Evolutionary conservation across 1,140 invertebrate species (phyloP), one percentile per base, ranked within the genome.

Genomic region (Drosophila nigrodunni): DNA sequence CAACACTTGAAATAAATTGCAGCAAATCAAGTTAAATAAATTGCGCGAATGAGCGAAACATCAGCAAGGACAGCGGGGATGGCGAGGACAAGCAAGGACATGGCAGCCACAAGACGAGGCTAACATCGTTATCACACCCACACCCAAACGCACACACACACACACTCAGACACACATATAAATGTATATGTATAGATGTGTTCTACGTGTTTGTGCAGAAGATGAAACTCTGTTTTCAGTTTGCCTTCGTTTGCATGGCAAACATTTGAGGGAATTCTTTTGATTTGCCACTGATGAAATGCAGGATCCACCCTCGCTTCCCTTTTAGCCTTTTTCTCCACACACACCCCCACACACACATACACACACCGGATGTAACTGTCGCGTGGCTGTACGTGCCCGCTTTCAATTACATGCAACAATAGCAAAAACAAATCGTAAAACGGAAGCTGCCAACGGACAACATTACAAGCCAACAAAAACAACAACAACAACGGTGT

Each of bases 21-120:
- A 67, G 77, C 83, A 88, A 88, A 88, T 88, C 83, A 89, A 88
- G 83, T 89, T 88, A 83, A 88, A 88, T 88, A 88, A 89, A 88
- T 88, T 78, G 83, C 80, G 80, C 77, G 74, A 87, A 82, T 80
- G 70, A 88, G 74, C 64, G 75, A 57, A 80, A 78, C 78, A 80
- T 74, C 78, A 80, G 55, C 58, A 55, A 65, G 64, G 64, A 58
- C 55, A 62, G 46, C 57, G 54, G 15, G n/a, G 5, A n/a, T 41
- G 11, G 8, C 37, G 10, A 46, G 6, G 54, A 72, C 70, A 21
- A 52, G 62, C 71, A 66, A 78, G 75, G 76, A 69, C 30, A 50
- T 37, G 34, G 6, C 15, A 41, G 30, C 44, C 43, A 25, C 44
- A 70, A 47, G 61, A 58, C 30, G 66, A 72, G 58, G 67, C 60